A percentile compares a stretch with the other conserved stretches of the same genome.
Evolutionary conservation across 2,797 vertebrate species (phyloP).

Genomic region (Sparidentex hasta): DNA sequence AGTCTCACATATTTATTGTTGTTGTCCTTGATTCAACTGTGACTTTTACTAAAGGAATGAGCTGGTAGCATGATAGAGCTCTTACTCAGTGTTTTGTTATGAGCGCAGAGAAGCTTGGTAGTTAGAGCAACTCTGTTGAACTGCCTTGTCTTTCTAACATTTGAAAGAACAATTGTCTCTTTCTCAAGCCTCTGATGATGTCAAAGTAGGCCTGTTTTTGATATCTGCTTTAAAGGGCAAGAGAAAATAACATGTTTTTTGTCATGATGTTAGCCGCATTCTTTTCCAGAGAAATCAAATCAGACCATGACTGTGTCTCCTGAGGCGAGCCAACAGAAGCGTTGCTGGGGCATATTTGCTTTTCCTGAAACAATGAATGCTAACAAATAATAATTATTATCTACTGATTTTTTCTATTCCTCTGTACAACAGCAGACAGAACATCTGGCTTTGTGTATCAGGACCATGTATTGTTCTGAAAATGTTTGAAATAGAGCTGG

Average conservation of each 20-base stretch:
- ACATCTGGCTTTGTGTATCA: not conserved
- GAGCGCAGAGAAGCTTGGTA: not conserved
- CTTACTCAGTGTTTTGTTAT: not conserved
- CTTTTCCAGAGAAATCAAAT: constrained; percentile 44
- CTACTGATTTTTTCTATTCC: not conserved
- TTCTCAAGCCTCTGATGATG: constrained; percentile 13
- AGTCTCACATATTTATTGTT: not conserved
- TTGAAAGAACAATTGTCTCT: constrained; percentile 10
- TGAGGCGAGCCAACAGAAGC: constrained; percentile 9
- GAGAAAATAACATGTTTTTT: constrained; percentile 30
- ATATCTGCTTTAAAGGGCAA: constrained; percentile 22
- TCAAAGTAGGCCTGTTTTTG: constrained; percentile 18
- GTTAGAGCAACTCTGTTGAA: not conserved
- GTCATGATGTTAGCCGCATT: constrained; percentile 3
- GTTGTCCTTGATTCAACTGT: not conserved
- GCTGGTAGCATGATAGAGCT: not conserved
- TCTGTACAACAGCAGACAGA: constrained; percentile 1
- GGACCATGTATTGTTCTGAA: not conserved
- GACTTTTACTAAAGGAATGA: not conserved
- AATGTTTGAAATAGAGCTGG: not conserved
- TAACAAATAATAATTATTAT: constrained; percentile 1
- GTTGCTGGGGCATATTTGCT: not conserved
- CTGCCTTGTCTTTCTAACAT: constrained; percentile 15
- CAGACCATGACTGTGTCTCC: constrained; percentile 38
- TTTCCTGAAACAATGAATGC: not conserved